Conservation (phyloP, 2,888 invertebrate species). For the Hoplodrina blanda region DNA sequence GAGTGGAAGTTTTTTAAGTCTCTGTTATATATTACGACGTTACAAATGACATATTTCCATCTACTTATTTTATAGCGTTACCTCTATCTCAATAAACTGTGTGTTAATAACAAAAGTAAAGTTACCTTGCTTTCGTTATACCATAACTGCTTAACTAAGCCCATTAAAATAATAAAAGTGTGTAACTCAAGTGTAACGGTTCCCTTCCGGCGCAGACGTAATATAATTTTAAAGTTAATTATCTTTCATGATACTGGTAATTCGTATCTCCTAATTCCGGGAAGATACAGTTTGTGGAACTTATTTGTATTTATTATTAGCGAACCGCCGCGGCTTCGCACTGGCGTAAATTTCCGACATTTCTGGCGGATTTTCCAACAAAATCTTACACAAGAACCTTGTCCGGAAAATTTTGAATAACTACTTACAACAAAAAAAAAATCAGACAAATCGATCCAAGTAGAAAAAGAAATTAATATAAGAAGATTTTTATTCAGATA, state of each 20-base stretch:
- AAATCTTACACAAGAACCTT: too few relatives aligned
- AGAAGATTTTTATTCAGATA: too few relatives aligned
- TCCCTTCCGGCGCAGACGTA: constrained; percentile 45
- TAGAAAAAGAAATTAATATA: too few relatives aligned
- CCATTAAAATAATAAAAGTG: constrained; percentile 72
- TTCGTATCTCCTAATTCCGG: constrained; percentile 23
- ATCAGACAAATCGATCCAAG: too few relatives aligned
- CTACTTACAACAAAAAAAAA: too few relatives aligned
- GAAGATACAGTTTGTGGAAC: constrained; percentile 11
- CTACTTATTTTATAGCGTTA: constrained; percentile 20
- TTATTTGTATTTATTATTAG: constrained; percentile 36
- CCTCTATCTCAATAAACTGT: constrained; percentile 46
- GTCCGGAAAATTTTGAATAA: too few relatives aligned
- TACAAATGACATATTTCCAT: too few relatives aligned
- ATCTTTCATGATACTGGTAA: constrained; percentile 44
- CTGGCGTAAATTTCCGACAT: too few relatives aligned
- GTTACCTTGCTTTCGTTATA: constrained; percentile 62
- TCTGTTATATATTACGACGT: too few relatives aligned
- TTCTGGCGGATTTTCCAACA: too few relatives aligned
- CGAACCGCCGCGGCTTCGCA: too few relatives aligned
- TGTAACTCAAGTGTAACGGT: constrained; percentile 64
- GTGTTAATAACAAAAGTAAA: constrained; percentile 56
- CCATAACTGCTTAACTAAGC: constrained; percentile 70
- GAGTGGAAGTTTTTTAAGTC: too few relatives aligned
- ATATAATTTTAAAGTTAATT: constrained; percentile 55